These are phyloP conservation scores for Idris sp. DNA, from an alignment of 1,140 invertebrate species.

Conservation along the genomic window DNA sequence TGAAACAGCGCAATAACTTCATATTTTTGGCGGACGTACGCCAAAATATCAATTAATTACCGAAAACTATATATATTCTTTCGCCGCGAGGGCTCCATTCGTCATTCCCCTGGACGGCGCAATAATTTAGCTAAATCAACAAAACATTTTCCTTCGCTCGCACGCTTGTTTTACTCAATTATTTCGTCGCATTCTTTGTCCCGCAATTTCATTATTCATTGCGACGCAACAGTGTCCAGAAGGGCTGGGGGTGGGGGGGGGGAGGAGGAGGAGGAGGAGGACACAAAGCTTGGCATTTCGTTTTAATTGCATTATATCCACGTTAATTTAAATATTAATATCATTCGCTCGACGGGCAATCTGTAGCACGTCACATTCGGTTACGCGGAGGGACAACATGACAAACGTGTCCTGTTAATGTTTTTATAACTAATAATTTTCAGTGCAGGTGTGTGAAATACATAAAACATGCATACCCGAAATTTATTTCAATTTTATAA, in stretches of 20 bases:
- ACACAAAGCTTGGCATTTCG: conserved; percentile 37
- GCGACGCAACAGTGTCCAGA: conserved; percentile 38
- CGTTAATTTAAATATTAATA: conserved; percentile 55
- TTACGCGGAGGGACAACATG: not conserved
- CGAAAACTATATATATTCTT: conserved; percentile 40
- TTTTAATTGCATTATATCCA: conserved; percentile 46
- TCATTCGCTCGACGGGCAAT: conserved; percentile 9
- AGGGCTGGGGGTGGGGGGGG: too few relatives aligned
- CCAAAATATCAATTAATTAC: conserved; percentile 54
- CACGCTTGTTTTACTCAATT: conserved; percentile 38
- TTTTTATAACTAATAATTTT: too few relatives aligned
- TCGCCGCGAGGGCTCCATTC: conserved; percentile 20
- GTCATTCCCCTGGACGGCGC: conserved; percentile 41
- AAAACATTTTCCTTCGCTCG: conserved; percentile 47
- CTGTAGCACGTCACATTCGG: conserved; percentile 34
- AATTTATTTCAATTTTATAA: too few relatives aligned
- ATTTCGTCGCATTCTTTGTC: conserved; percentile 34
- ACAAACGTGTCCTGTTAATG: not conserved
- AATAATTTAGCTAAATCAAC: conserved; percentile 56
- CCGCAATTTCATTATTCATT: conserved; percentile 45
- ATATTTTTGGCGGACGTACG: conserved; percentile 19
- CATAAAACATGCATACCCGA: not conserved
- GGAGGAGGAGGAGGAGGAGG: too few relatives aligned
- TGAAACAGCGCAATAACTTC: conserved; percentile 40
- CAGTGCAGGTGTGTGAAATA: too few relatives aligned